phyloP scores from a whole-genome alignment of 2,797 vertebrate species.

The Neosilurus hyrtlii region DNA sequence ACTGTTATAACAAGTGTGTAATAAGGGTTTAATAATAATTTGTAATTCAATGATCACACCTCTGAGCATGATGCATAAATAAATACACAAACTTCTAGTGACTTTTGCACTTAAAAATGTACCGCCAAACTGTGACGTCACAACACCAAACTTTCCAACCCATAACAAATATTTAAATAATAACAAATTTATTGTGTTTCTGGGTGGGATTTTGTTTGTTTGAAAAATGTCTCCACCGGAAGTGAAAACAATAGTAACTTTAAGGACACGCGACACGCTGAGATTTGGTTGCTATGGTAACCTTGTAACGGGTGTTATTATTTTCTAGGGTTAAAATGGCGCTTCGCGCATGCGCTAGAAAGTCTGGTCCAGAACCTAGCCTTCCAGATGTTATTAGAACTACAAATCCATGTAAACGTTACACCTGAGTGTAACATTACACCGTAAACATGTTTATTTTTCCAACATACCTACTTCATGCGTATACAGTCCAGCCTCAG shows the following conservation, averaged over 20 bases:
- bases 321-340: background rate
- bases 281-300: conserved; percentile 18
- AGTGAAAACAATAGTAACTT: background rate
- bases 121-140: background rate
- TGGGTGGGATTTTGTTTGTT: background rate
- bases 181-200: background rate
- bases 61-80: background rate
- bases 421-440: too few relatives aligned
- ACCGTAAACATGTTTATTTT: background rate
- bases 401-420: background rate
- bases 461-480: background rate
- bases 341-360: conserved; percentile 8
- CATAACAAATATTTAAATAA: too few relatives aligned
- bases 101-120: background rate
- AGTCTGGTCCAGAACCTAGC: background rate
- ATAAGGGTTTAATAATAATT: background rate
- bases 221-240: background rate
- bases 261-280: background rate
- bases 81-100: too few relatives aligned
- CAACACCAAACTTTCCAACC: background rate
- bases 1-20: background rate
- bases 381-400: background rate
- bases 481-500: background rate
- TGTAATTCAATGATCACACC: background rate
- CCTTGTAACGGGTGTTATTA: background rate